Base-by-base conservation (phyloP, 1,140 invertebrate genomes). In the Drosophila lacertosa region DNA sequence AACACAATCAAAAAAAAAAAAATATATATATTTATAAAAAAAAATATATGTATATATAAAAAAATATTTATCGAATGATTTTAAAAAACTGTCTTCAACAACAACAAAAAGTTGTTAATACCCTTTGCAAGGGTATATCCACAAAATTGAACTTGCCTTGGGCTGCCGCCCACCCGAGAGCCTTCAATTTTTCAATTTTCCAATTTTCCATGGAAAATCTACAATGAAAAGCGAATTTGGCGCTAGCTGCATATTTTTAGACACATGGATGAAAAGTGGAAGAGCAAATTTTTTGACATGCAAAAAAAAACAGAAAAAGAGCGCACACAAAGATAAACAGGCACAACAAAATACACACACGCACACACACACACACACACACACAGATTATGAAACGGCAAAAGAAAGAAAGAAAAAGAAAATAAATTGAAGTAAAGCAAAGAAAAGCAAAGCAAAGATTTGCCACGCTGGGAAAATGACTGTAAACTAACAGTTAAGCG, bases 221-320 rank as follows among this genome's bases (percentile, higher is more conserved):
- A 69, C 66, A 69, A 69, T 64, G 50, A 69, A 72, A 83, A 74
- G 42, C 59, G 54, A 65, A 73, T 81, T 57, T 73, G 51, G 22
- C 48, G 13, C 70, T 65, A 57, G 53, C 57, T 68, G 59, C 51
- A 65, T 65, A 70, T 70, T 65, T 70, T 65, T 70, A 70, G 51
- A 42, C 13, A 66, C 54, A 67, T 59, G 47, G 60, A 63, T 10
- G 35, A 35, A 29, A 39, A 47, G 11, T 5, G 4, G 13, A 47
- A 62, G 26, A 51, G 20, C 20, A 39, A 67, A 35, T 29, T 57
- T 35, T 76, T 74, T 75, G 54, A 55, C 66, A 60, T 55, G 76
- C 76, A 75, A 83, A 79, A 77, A 68, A 64, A 78, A 60, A 74
- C 77, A 73, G 67, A 78, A 60, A 74, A 83, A 73, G 26, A 83